Evolutionary conservation across 30 jellyfish, hydroid and myxozoan species (phyloP).

Genomic region (Turritopsis rubra): DNA sequence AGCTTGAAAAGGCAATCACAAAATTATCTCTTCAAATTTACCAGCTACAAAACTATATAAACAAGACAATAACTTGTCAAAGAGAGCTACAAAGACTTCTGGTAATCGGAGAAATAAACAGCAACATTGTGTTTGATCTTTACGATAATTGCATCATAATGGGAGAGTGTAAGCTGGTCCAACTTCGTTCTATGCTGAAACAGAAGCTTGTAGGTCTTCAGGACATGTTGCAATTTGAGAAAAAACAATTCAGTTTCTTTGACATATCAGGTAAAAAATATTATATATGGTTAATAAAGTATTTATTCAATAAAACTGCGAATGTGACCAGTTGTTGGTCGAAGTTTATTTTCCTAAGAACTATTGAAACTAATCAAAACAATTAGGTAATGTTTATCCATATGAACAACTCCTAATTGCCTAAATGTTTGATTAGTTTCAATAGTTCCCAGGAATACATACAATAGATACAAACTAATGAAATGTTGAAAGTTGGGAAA

Average conservation of each 20-base stretch:
- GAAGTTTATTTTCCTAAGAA: no score
- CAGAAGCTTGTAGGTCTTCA: background rate
- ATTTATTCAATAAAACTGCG: no score
- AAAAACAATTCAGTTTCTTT: no score
- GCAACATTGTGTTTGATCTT: background rate
- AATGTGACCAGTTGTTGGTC: no score
- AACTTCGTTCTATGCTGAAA: background rate
- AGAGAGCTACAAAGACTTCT: background rate
- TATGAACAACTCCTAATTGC: no score
- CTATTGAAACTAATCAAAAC: no score
- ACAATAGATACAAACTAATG: no score
- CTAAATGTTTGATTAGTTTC: no score
- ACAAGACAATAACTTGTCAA: background rate
- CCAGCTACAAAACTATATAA: background rate
- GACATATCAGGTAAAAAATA: background rate
- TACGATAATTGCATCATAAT: background rate
- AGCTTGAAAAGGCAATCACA: background rate
- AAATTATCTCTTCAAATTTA: background rate
- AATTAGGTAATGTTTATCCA: no score
- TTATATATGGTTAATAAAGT: background rate
- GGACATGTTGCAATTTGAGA: background rate
- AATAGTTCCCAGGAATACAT: no score
- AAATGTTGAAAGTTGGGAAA: no score
- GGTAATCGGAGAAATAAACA: background rate
- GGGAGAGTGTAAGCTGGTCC: background rate